phyloP scores from a whole-genome alignment of 1,140 invertebrate genomes.

The Dinoponera quadriceps region DNA sequence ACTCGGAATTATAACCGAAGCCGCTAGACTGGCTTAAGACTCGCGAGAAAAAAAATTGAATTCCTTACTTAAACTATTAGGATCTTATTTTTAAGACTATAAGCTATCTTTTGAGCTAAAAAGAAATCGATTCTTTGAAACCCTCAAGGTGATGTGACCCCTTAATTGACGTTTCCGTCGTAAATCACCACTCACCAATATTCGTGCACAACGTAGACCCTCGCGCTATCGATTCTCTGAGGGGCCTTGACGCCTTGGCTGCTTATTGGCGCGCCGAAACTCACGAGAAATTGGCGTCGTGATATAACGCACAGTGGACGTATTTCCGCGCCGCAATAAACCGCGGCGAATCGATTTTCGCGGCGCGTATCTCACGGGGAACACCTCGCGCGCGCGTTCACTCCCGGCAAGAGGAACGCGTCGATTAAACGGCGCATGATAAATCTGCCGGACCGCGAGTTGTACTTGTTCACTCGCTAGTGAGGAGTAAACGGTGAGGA shows the following conservation, averaged over 20 bases:
- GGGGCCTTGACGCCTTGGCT: no score
- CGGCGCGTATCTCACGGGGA: background rate
- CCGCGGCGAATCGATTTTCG: constrained; percentile 26
- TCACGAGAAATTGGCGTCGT: background rate
- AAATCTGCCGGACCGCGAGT: constrained; percentile 1
- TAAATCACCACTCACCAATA: no score
- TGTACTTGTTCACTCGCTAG: background rate
- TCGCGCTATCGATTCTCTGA: background rate
- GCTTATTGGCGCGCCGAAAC: background rate
- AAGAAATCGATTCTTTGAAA: no score
- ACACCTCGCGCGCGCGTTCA: background rate
- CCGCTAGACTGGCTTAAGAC: no score
- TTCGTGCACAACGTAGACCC: no score
- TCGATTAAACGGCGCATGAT: constrained; percentile 38
- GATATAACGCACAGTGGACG: background rate
- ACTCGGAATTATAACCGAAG: no score
- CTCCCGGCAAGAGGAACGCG: background rate
- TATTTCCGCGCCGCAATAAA: constrained; percentile 4
- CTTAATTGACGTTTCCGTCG: no score
- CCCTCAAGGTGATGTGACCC: no score
- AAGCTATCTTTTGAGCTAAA: no score
- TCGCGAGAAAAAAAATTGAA: no score
- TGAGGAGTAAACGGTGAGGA: background rate
- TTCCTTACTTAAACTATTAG: no score
- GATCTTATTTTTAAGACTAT: no score